These are phyloP conservation scores for Scomber japonicus DNA, from an alignment of 2,113 vertebrate species.

Conservation along the genomic window DNA sequence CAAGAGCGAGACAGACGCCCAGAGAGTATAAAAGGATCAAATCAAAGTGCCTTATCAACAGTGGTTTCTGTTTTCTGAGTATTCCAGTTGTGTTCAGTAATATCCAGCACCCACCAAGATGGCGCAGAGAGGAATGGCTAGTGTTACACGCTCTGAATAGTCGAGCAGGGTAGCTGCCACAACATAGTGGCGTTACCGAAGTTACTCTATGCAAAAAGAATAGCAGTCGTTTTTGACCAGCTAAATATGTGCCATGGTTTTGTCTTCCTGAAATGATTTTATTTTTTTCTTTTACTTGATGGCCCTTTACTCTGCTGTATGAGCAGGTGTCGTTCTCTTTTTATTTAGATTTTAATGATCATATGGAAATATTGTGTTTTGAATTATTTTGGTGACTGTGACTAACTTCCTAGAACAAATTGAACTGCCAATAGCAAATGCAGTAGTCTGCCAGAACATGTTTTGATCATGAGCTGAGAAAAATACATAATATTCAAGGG, in stretches of 20 bases:
- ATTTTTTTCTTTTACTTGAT: constrained; percentile 61
- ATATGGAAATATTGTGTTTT: constrained; percentile 67
- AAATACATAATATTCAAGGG: constrained; percentile 46
- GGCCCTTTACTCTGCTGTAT: constrained; percentile 74
- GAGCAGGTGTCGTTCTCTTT: constrained; percentile 71
- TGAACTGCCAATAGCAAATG: constrained; percentile 82
- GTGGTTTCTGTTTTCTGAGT: constrained; percentile 83
- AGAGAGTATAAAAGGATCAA: constrained; percentile 63
- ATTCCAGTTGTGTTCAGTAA: constrained; percentile 83
- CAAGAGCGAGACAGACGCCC: constrained; percentile 46
- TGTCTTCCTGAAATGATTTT: constrained; percentile 84
- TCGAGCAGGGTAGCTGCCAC: constrained; percentile 69
- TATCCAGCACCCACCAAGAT: constrained; percentile 80
- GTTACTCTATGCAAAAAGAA: constrained; percentile 89
- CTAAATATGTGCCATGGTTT: constrained; percentile 89
- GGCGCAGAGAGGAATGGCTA: constrained; percentile 77
- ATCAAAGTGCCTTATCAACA: constrained; percentile 88
- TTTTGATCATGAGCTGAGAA: constrained; percentile 64
- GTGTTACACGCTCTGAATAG: constrained; percentile 60
- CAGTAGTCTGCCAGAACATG: constrained; percentile 71
- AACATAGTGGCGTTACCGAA: constrained; percentile 67
- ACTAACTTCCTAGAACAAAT: constrained; percentile 80
- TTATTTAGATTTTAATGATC: constrained; percentile 70
- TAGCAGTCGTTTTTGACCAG: constrained; percentile 86
- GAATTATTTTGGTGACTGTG: constrained; percentile 74